These are phyloP conservation scores for Disparrhopalites patrizii DNA, from an alignment of 2,888 invertebrate genomes.

Conservation along the genomic window DNA sequence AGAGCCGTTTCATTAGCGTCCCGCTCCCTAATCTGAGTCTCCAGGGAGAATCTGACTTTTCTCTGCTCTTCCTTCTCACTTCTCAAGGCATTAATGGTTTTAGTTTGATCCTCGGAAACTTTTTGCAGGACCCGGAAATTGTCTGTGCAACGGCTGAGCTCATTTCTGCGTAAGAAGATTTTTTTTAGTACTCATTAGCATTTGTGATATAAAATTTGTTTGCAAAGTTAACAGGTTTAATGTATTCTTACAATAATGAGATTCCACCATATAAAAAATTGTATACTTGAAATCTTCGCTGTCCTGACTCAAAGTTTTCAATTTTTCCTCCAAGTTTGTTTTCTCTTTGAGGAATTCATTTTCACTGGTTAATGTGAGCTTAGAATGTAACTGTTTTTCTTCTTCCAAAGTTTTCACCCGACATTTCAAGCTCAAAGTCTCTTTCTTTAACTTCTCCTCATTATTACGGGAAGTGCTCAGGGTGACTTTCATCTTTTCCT, in stretches of 20 bases:
- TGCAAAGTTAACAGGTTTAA: too few relatives aligned
- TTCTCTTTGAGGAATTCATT: slow-evolving; percentile 18
- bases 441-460: not conserved
- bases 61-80: slow-evolving; percentile 32
- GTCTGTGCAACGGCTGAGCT: slow-evolving; percentile 32
- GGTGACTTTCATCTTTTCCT: not conserved
- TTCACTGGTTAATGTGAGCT: not conserved
- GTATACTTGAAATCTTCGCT: slow-evolving; percentile 28
- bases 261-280: too few relatives aligned
- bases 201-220: too few relatives aligned
- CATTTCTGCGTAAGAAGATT: slow-evolving; percentile 33
- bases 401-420: not conserved
- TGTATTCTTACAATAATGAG: too few relatives aligned
- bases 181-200: too few relatives aligned
- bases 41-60: slow-evolving; percentile 28
- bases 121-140: slow-evolving; percentile 42
- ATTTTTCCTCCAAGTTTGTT: not conserved
- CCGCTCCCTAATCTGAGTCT: slow-evolving; percentile 32
- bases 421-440: slow-evolving; percentile 3
- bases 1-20: slow-evolving; percentile 28
- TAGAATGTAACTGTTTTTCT: slow-evolving; percentile 1
- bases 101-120: slow-evolving; percentile 41
- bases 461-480: not conserved
- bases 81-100: slow-evolving; percentile 35
- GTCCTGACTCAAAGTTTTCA: not conserved